Evolutionary conservation across 2,797 vertebrate genomes (phyloP).

Genomic region (Sparidentex hasta): DNA sequence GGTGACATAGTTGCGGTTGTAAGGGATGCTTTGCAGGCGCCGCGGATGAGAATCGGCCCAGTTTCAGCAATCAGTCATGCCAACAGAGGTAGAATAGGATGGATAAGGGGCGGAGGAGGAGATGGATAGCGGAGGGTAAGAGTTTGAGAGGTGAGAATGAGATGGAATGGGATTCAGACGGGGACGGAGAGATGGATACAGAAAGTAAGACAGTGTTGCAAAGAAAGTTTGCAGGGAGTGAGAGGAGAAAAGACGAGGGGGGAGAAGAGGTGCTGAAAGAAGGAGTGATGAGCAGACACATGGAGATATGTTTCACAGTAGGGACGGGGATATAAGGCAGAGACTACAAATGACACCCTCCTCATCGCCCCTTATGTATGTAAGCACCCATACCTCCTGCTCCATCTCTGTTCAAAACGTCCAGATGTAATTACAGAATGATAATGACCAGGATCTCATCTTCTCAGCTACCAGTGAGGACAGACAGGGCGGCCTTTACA

Average conservation of each 20-base stretch:
- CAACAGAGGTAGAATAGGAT: constrained; percentile 74
- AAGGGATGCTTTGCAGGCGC: constrained; percentile 62
- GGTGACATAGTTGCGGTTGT: constrained; percentile 58
- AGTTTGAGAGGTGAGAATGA: constrained; percentile 80
- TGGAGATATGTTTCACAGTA: constrained; percentile 33
- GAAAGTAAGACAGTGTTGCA: constrained; percentile 58
- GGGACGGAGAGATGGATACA: constrained; percentile 55
- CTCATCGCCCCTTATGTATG: constrained; percentile 16
- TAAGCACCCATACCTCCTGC: constrained; percentile 28
- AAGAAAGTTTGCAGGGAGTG: constrained; percentile 62
- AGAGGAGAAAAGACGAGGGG: background rate
- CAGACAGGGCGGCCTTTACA: background rate
- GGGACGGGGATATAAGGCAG: constrained; percentile 23
- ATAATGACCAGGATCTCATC: constrained; percentile 41
- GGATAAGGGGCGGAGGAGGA: constrained; percentile 64
- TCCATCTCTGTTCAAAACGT: constrained; percentile 35
- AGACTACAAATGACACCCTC: constrained; percentile 6
- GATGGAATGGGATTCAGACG: constrained; percentile 68
- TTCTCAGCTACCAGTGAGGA: constrained; percentile 8
- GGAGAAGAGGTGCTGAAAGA: constrained; percentile 56
- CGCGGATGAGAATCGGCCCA: constrained; percentile 40
- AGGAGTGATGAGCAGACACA: constrained; percentile 61
- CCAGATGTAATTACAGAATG: constrained; percentile 41
- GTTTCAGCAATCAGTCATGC: constrained; percentile 79
- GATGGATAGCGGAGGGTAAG: constrained; percentile 65